Evolutionary conservation across 2,797 vertebrate species (phyloP).

Genomic region (Pseudotriccus pelzelni): DNA sequence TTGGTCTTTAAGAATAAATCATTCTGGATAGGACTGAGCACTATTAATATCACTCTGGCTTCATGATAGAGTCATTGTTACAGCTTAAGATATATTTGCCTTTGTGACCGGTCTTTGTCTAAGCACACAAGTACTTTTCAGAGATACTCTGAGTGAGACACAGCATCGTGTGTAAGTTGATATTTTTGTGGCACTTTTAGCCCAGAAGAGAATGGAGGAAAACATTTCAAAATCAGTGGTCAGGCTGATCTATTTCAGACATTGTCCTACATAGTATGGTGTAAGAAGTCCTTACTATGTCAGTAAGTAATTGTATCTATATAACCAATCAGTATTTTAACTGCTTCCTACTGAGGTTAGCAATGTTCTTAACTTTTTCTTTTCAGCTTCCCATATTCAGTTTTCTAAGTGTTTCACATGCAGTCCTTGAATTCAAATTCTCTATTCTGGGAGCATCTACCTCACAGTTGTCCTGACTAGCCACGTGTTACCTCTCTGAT

Average conservation of each 20-base stretch:
- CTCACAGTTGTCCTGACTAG: neutral
- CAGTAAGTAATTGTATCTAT: neutral
- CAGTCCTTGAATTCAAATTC: neutral
- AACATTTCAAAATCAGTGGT: neutral
- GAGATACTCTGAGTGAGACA: neutral
- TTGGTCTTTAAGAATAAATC: neutral
- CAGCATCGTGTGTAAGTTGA: neutral
- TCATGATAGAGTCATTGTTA: neutral
- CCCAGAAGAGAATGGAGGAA: neutral
- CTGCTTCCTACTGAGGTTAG: neutral
- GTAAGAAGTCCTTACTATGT: neutral
- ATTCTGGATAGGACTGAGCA: neutral
- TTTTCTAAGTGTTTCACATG: neutral
- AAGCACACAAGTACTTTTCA: neutral
- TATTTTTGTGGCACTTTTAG: neutral
- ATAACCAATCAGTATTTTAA: neutral
- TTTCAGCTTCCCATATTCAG: neutral
- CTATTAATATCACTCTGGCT: neutral
- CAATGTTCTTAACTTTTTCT: accelerated
- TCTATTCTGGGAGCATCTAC: neutral
- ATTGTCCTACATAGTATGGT: neutral
- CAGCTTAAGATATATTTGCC: neutral
- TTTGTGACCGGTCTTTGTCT: neutral
- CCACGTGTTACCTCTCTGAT: neutral
- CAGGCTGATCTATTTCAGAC: neutral